Percentiles rank a stretch among this genome's conserved stretches.
Conservation (phyloP, 2,888 invertebrate species). For the Aspidapion aeneum region DNA sequence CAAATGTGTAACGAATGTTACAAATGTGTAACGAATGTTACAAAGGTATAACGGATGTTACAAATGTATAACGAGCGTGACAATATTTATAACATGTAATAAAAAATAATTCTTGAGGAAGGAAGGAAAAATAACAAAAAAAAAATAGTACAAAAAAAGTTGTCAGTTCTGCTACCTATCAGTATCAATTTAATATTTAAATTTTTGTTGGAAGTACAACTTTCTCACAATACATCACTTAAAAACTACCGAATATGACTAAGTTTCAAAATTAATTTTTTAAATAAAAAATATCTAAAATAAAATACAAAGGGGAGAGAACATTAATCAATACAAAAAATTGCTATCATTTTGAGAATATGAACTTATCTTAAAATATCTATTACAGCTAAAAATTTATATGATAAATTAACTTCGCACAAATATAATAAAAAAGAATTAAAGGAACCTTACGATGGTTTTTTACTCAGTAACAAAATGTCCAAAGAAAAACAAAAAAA, state of each 20-base stretch:
- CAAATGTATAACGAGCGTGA: neutral
- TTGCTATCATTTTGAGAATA: neutral
- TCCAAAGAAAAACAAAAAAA: neutral
- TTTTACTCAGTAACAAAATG: neutral
- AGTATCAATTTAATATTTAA: neutral
- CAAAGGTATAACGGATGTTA: neutral
- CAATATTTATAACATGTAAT: too few relatives aligned
- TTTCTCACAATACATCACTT: slow-evolving; percentile 1
- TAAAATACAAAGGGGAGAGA: neutral
- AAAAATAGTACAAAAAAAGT: too few relatives aligned
- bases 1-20: too few relatives aligned
- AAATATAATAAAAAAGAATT: neutral
- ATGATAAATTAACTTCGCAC: neutral
- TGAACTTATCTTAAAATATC: neutral
- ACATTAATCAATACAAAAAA: slow-evolving; percentile 1
- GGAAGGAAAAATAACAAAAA: too few relatives aligned
- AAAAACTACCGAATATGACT: neutral
- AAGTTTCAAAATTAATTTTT: neutral
- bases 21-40: too few relatives aligned
- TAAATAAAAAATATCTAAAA: neutral
- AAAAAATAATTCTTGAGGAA: too few relatives aligned
- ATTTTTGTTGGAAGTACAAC: slow-evolving; percentile 3
- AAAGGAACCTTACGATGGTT: neutral
- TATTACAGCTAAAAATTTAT: neutral
- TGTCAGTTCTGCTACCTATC: too few relatives aligned